Evolutionary conservation across 2,113 vertebrate genomes (phyloP).

Genomic region (Triplophysa tibetana): DNA sequence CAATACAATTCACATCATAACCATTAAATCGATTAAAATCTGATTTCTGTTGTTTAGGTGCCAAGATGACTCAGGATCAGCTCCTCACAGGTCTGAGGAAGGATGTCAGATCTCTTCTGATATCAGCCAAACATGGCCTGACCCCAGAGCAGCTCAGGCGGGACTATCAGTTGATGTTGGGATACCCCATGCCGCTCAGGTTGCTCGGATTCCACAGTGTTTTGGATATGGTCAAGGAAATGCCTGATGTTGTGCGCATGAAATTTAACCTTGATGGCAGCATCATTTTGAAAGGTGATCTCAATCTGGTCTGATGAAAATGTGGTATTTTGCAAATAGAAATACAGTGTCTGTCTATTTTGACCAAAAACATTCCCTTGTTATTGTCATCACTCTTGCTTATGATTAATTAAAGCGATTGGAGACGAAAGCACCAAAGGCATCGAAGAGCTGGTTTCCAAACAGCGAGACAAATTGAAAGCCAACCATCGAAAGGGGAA

Average conservation of each 20-base stretch:
- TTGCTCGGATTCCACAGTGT: conserved; percentile 78
- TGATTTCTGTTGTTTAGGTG: background rate
- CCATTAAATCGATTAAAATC: background rate
- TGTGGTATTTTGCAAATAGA: too few species aligned
- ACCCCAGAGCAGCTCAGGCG: conserved; percentile 73
- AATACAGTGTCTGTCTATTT: too few species aligned
- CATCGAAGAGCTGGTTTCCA: conserved; percentile 81
- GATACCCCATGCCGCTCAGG: conserved; percentile 78
- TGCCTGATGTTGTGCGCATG: conserved; percentile 84
- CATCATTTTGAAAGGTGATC: conserved; percentile 77
- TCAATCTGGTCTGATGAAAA: background rate
- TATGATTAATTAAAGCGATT: conserved; percentile 69
- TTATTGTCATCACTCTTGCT: too few species aligned
- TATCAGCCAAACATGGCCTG: conserved; percentile 81
- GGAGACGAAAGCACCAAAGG: conserved; percentile 78
- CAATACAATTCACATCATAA: background rate
- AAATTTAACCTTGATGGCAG: conserved; percentile 62
- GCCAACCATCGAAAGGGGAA: background rate
- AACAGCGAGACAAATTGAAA: conserved; percentile 70
- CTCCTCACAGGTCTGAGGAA: conserved; percentile 79
- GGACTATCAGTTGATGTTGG: conserved; percentile 82
- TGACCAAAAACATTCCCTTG: too few species aligned
- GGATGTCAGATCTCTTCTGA: conserved; percentile 83
- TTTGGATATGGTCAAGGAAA: conserved; percentile 82
- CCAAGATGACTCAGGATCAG: conserved; percentile 70